phyloP scores from a whole-genome alignment of 1,140 invertebrate species.

The Pseudomyrmex gracilis region DNA sequence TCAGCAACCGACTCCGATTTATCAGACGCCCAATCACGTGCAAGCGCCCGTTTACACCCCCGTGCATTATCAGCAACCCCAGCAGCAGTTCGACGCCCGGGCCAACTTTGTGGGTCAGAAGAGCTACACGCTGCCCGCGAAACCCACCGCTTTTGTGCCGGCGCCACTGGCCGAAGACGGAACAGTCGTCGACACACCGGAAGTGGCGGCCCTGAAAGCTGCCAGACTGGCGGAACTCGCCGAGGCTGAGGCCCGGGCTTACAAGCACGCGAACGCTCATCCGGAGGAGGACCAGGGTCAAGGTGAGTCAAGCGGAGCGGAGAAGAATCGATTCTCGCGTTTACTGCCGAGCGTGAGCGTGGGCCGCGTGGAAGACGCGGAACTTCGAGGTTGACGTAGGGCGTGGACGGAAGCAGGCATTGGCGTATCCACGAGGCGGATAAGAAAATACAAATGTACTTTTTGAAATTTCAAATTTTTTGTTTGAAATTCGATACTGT shows the following conservation, averaged over 20 bases:
- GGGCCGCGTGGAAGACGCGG: constrained; percentile 1
- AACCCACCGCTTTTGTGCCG: constrained; percentile 80
- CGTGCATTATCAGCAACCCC: constrained; percentile 59
- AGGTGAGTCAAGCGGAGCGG: constrained; percentile 71
- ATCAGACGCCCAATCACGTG: constrained; percentile 50
- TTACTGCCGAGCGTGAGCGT: background rate
- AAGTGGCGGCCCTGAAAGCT: constrained; percentile 86
- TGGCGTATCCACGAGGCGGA: too few relatives aligned
- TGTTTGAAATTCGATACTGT: background rate
- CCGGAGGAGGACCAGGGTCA: constrained; percentile 75
- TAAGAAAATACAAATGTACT: too few relatives aligned
- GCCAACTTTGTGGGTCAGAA: constrained; percentile 72
- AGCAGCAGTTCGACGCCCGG: constrained; percentile 70
- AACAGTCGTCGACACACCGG: constrained; percentile 87
- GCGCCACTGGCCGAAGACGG: constrained; percentile 87
- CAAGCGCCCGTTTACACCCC: constrained; percentile 31
- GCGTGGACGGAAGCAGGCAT: too few relatives aligned
- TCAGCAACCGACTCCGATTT: constrained; percentile 48
- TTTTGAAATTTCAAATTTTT: background rate
- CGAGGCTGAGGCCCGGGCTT: constrained; percentile 85
- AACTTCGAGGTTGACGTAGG: background rate
- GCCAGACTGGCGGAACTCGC: constrained; percentile 81
- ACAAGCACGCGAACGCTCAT: constrained; percentile 84
- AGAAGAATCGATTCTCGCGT: background rate
- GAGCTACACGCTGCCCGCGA: constrained; percentile 66